Base-by-base conservation (phyloP, 37 sponge, comb jelly and placozoan genomes). In the Amphimedon queenslandica region DNA sequence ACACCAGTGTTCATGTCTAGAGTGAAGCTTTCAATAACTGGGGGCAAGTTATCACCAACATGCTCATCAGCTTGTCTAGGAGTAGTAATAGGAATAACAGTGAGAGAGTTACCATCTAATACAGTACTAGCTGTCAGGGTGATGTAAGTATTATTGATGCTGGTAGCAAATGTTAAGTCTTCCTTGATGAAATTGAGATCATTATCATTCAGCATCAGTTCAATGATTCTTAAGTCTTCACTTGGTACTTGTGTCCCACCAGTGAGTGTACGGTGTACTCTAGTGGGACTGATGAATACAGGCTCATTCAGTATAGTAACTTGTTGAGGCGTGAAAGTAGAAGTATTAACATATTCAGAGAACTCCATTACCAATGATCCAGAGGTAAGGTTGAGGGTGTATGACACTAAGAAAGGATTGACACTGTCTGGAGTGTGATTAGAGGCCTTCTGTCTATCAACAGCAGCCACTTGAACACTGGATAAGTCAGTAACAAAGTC, bases 1-100 rank as follows among this genome's bases (percentile, higher is more conserved):
- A 69, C 25, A 6, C 89, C 96, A 40, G 64, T 36, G 70, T 95
- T 88, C n/a, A 91, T 70, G 76, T 95, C 92, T 72, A 95, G 69
- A 13, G 55, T 71, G 55, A 91, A 73, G 24, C 55, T 67, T 1
- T 28, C 13, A 1, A 95, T 64, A 58, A 34, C 32, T 53, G 96
- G 96, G 13, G 86, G 65, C 1, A 75, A 20, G 21, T 55, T 69
- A 60, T 95, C 96, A 20, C 67, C 77, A 57, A 66, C 58, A 63
- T 89, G 85, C 31, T 66, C 65, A 41, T 86, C 77, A 1, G 76
- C 89, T 25, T 1, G 55, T 23, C 56, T 47, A 1, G 88, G 76
- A 37, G 47, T 57, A 20, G 69, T 79, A 6, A 60, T n/a, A 25
- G 86, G 37, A 6, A 88, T 89, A 11, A 89, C 71, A 31, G 70